Conservation (phyloP, 2,797 vertebrate genomes). For the Ctenopoma multispine region DNA sequence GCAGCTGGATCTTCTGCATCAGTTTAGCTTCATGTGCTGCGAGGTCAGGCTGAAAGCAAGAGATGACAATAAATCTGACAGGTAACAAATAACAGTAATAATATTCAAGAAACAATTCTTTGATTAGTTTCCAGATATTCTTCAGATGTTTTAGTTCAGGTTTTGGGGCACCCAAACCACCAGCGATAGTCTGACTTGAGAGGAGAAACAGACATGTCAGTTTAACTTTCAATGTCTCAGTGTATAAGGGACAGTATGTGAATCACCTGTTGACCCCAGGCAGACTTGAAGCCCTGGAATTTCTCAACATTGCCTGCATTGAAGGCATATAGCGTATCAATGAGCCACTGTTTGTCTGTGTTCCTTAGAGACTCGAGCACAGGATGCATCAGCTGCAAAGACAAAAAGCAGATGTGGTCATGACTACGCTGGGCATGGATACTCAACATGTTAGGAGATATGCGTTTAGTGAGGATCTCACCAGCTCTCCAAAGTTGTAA, state of each 20-base stretch:
- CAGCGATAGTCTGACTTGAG: neutral
- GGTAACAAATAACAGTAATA: no score
- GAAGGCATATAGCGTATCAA: slow-evolving; percentile 96
- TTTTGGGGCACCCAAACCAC: no score
- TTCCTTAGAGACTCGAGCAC: slow-evolving; percentile 93
- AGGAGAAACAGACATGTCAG: neutral
- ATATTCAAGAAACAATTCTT: no score
- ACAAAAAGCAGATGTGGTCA: slow-evolving; percentile 12
- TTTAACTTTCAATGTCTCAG: neutral
- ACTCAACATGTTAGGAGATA: neutral
- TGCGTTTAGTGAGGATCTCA: slow-evolving; percentile 53
- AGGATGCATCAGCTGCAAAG: slow-evolving; percentile 94
- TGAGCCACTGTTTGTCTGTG: slow-evolving; percentile 97
- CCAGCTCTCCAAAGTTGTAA: slow-evolving; percentile 98
- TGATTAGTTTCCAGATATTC: no score
- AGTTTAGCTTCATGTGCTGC: slow-evolving; percentile 94
- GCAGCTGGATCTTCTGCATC: slow-evolving; percentile 96
- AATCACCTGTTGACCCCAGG: slow-evolving; percentile 96
- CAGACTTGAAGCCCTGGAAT: slow-evolving; percentile 92
- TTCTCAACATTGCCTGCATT: slow-evolving; percentile 96
- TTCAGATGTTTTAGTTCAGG: no score
- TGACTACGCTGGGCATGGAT: neutral
- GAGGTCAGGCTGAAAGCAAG: slow-evolving; percentile 89
- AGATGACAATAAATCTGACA: neutral
- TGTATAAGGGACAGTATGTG: neutral